Conservation (phyloP, 2,888 invertebrate genomes). For the Drosophila mimetica region DNA sequence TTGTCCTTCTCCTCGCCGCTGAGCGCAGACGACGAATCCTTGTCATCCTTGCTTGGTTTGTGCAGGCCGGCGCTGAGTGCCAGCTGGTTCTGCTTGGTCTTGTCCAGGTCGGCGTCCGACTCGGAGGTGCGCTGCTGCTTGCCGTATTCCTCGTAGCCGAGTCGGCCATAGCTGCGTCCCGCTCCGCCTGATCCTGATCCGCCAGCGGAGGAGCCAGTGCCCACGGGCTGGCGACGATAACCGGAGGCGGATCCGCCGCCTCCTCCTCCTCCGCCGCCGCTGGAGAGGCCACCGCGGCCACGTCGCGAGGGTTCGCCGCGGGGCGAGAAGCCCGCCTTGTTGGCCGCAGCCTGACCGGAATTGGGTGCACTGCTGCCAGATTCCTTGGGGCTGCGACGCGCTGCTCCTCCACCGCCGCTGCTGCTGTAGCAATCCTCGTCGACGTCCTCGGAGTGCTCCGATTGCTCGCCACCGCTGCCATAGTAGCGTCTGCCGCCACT, state of each 20-base stretch:
- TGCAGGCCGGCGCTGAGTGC: slow-evolving; percentile 88
- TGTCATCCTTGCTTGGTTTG: slow-evolving; percentile 70
- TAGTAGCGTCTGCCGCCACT: slow-evolving; percentile 66
- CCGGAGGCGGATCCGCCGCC: slow-evolving; percentile 77
- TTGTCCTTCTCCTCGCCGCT: slow-evolving; percentile 69
- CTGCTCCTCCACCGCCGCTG: slow-evolving; percentile 83
- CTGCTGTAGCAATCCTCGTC: slow-evolving; percentile 87
- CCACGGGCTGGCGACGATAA: slow-evolving; percentile 84
- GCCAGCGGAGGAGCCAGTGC: slow-evolving; percentile 9
- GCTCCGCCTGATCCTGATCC: slow-evolving; percentile 13
- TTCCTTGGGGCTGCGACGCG: slow-evolving; percentile 85
- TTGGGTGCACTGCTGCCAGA: slow-evolving; percentile 45
- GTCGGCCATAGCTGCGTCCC: slow-evolving; percentile 72
- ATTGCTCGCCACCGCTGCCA: slow-evolving; percentile 84
- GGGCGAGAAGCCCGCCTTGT: slow-evolving; percentile 91
- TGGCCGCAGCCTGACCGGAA: slow-evolving; percentile 51
- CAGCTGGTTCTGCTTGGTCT: slow-evolving; percentile 88
- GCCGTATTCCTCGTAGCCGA: slow-evolving; percentile 78
- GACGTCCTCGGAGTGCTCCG: slow-evolving; percentile 90
- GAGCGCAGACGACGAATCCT: slow-evolving; percentile 49
- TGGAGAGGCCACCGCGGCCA: slow-evolving; percentile 87
- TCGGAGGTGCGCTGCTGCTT: slow-evolving; percentile 78
- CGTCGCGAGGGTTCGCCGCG: slow-evolving; percentile 95
- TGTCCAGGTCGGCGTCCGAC: slow-evolving; percentile 86
- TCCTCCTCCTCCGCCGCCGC: slow-evolving; percentile 85